Evolutionary conservation across 2,797 vertebrate genomes (phyloP).

Genomic region (Silurus lanzhouensis): DNA sequence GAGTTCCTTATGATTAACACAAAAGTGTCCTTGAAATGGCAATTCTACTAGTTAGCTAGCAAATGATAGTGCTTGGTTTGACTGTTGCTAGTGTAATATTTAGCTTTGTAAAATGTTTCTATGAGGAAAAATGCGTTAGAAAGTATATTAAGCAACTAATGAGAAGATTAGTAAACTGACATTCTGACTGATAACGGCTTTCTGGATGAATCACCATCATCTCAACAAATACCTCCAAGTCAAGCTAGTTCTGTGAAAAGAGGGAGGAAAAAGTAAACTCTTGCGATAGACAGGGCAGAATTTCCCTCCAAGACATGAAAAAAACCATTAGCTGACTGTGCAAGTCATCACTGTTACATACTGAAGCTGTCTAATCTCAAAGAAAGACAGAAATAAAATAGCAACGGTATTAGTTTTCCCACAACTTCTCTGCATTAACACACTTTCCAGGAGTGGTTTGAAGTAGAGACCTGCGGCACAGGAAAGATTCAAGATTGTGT

Average conservation of each 20-base stretch:
- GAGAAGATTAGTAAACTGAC: background rate
- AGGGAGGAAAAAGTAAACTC: background rate
- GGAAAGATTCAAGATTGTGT: too few relatives aligned
- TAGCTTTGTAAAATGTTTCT: background rate
- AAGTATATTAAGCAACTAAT: background rate
- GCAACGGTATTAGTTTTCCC: background rate
- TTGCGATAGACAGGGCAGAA: slow-evolving; percentile 23
- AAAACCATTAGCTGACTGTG: slow-evolving; percentile 64
- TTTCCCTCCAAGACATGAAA: slow-evolving; percentile 55
- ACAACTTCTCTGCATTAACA: slow-evolving; percentile 8
- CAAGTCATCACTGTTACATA: slow-evolving; percentile 71
- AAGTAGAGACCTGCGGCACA: background rate
- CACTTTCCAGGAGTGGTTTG: slow-evolving; percentile 23
- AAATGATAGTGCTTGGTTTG: background rate
- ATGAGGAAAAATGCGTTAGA: too few relatives aligned
- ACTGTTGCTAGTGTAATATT: background rate
- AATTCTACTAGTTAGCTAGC: background rate
- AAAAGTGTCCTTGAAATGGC: background rate
- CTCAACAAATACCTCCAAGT: slow-evolving; percentile 34
- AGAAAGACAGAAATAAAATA: background rate
- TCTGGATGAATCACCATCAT: slow-evolving; percentile 36
- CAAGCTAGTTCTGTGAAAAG: slow-evolving; percentile 31
- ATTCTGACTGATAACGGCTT: background rate
- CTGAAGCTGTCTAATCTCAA: slow-evolving; percentile 48
- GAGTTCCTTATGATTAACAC: background rate